These are phyloP conservation scores for Istiophorus platypterus DNA, from an alignment of 2,113 vertebrate species.

Conservation along the genomic window DNA sequence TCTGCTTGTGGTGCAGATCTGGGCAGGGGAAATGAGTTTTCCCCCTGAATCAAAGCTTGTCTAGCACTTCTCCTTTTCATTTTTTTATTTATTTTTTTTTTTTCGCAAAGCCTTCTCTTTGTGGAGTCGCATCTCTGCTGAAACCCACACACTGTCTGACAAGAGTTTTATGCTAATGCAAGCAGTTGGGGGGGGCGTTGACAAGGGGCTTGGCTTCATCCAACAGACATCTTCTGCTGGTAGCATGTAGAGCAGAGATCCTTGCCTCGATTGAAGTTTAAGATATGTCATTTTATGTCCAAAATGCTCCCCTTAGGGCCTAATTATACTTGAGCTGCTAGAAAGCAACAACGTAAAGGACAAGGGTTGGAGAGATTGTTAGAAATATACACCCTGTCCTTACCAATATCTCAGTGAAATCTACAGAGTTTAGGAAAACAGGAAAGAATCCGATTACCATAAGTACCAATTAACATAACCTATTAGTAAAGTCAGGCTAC, in stretches of 20 bases:
- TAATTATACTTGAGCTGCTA: constrained; percentile 71
- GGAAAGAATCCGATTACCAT: constrained; percentile 30
- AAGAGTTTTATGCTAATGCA: constrained; percentile 75
- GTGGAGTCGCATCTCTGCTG: constrained; percentile 46
- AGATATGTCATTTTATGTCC: constrained; percentile 62
- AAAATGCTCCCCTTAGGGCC: constrained; percentile 58
- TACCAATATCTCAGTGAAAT: constrained; percentile 34
- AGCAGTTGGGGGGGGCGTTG: constrained; percentile 60
- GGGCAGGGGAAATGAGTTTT: constrained; percentile 54
- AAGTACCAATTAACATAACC: constrained; percentile 38
- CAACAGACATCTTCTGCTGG: constrained; percentile 57
- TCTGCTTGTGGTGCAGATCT: constrained; percentile 80
- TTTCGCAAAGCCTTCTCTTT: constrained; percentile 38
- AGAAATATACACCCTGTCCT: constrained; percentile 29
- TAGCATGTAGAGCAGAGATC: constrained; percentile 66
- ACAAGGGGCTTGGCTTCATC: constrained; percentile 56
- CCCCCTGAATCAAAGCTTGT: neutral
- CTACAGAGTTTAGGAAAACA: constrained; percentile 38
- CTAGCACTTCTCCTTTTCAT: constrained; percentile 26
- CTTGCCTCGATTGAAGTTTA: constrained; percentile 62
- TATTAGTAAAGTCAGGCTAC: constrained; percentile 28
- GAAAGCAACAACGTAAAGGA: constrained; percentile 53
- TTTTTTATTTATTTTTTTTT: constrained; percentile 26
- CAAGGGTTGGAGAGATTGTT: constrained; percentile 46
- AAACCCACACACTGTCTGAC: constrained; percentile 57